Evolutionary conservation across 2,888 invertebrate genomes (phyloP).

Genomic region (Habrosyne pyritoides): DNA sequence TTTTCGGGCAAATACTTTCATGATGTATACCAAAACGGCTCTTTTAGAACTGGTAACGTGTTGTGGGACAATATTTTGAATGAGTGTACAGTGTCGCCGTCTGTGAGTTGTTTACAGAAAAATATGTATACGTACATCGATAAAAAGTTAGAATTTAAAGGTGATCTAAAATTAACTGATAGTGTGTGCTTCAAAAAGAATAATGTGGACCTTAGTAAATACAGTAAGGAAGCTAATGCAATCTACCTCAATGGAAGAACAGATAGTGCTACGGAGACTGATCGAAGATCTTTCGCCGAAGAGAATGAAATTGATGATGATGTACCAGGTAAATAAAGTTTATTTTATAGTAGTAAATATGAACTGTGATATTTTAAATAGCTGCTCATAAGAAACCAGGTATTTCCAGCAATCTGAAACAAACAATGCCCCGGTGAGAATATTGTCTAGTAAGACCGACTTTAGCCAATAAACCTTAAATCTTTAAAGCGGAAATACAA

Average conservation of each 20-base stretch:
- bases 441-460: neutral
- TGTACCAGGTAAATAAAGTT: conserved; percentile 58
- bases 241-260: conserved; percentile 71
- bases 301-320: conserved; percentile 69
- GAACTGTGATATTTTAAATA: too few species aligned
- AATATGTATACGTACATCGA: conserved; percentile 90
- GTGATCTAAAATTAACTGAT: conserved; percentile 87
- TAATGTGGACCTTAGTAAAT: conserved; percentile 83
- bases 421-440: too few species aligned
- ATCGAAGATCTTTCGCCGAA: conserved; percentile 57
- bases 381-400: too few species aligned
- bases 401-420: neutral
- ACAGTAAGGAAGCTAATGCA: conserved; percentile 79
- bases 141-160: conserved; percentile 84
- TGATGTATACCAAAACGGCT: conserved; percentile 73
- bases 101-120: conserved; percentile 90
- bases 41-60: conserved; percentile 84
- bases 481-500: neutral
- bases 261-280: conserved; percentile 41
- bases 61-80: conserved; percentile 89
- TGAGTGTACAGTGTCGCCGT: conserved; percentile 86
- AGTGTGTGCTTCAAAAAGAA: conserved; percentile 86
- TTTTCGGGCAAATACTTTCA: conserved; percentile 66
- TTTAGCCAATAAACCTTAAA: neutral
- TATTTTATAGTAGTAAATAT: neutral